These are phyloP conservation scores for Limonius californicus DNA, from an alignment of 1,140 invertebrate species.

Conservation along the genomic window DNA sequence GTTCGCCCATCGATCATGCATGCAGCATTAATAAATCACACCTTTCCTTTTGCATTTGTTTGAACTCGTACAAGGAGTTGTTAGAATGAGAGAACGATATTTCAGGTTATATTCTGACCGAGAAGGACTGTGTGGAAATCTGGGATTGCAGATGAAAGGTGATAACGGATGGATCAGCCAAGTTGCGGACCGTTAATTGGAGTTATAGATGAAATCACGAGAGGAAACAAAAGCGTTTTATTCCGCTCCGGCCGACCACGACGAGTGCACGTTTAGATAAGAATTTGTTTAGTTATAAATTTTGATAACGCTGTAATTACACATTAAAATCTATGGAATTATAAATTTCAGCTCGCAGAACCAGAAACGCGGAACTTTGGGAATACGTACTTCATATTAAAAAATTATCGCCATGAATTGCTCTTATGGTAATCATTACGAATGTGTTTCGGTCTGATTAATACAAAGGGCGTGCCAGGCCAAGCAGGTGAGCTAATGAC, in stretches of 20 bases:
- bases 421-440: neutral
- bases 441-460: constrained; percentile 7
- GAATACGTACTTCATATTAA: neutral
- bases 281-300: constrained; percentile 14
- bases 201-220: constrained; percentile 6
- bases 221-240: constrained; percentile 12
- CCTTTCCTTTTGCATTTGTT: constrained; percentile 3
- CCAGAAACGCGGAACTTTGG: neutral
- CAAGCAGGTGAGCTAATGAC: constrained; percentile 11
- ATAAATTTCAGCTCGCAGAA: neutral
- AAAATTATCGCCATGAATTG: neutral
- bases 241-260: constrained; percentile 4
- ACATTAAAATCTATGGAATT: constrained; percentile 7
- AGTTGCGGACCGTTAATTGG: constrained; percentile 3
- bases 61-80: neutral
- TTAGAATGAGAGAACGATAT: neutral
- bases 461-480: neutral
- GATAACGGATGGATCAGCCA: neutral
- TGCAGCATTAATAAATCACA: constrained; percentile 8
- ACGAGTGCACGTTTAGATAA: constrained; percentile 11
- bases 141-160: constrained; percentile 5
- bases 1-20: constrained; percentile 5
- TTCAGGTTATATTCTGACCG: neutral
- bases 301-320: constrained; percentile 10
- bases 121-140: neutral